Evolutionary conservation across 2,888 invertebrate genomes (phyloP), one percentile per base, ranked within the genome.

Genomic region (Meiosimyza platycephala): DNA sequence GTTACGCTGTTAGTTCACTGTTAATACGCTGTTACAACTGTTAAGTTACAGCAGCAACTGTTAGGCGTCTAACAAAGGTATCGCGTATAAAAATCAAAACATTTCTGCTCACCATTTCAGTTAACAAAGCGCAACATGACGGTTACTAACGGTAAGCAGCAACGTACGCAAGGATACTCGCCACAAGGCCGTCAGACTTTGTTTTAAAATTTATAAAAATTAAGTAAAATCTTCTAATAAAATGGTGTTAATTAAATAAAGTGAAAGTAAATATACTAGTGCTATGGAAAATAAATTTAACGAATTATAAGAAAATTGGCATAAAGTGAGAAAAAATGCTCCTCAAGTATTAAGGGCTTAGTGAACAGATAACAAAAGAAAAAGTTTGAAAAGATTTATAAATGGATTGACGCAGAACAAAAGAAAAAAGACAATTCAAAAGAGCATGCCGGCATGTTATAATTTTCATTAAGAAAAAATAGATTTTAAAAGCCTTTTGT

Each of bases 71-170:
- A 54, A 40, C 66, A 18, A 67, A 67, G 67, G 48, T 57, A 55
- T 40, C 40, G 28, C 57, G 47, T 57, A 67, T 67, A 67, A 67
- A 67, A 57, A 48, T 15, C 55, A 67, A 57, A 67, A 67, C 57
- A 47, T 48, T 33, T 15, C 67, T 57, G 22, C 55, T 57, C 55
- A 57, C 66, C 55, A 67, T 67, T 67, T 67, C 67, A 67, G 67
- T 67, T 67, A n/a, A 48, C 67, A 18, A 67, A 67, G 57, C 22
- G 67, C 57, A n/a, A 15, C 48, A 22, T 48, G 48, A 67, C 67
- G 67, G 28, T 66, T 15, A 55, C 55, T 54, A 47, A 66, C 66
- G 40, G 40, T 54, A 16, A 15, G 5, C 47, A 6, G 67, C n/a
- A 57, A 11, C 18, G 7, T n/a, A 47, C 54, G 52, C 9, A 52